Evolutionary conservation across 2,888 invertebrate genomes (phyloP).

Genomic region (Listrodromus nycthemerus): DNA sequence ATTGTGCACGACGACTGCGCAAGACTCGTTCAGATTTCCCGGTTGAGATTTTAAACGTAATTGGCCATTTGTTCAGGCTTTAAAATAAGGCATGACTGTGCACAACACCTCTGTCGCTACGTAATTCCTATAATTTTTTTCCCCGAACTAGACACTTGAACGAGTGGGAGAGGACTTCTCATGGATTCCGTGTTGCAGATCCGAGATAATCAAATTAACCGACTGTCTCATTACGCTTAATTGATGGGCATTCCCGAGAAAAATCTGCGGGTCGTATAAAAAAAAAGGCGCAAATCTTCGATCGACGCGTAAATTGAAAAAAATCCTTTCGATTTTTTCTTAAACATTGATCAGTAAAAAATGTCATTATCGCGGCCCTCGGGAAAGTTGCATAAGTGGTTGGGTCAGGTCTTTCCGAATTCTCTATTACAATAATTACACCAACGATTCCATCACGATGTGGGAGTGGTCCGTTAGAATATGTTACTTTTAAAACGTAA

Average conservation of each 20-base stretch:
- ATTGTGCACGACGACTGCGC: constrained; percentile 46
- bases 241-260: constrained; percentile 37
- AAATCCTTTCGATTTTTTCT: not conserved
- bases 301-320: not conserved
- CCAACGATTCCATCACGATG: constrained; percentile 35
- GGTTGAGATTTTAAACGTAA: constrained; percentile 58
- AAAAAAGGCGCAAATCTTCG: not conserved
- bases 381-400: not conserved
- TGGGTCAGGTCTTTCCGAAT: not conserved
- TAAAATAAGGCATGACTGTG: constrained; percentile 52
- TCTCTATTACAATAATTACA: constrained; percentile 65
- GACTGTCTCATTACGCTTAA: constrained; percentile 60
- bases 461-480: constrained; percentile 14
- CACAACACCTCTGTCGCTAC: constrained; percentile 12
- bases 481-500: constrained; percentile 43
- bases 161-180: constrained; percentile 37
- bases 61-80: constrained; percentile 60
- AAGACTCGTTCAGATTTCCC: constrained; percentile 56
- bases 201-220: constrained; percentile 63
- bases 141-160: constrained; percentile 23
- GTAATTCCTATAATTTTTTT: constrained; percentile 58
- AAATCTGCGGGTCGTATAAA: constrained; percentile 2
- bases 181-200: constrained; percentile 61
- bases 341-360: not conserved
- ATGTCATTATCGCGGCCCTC: not conserved